A percentile compares a stretch with the other conserved stretches of the same genome.
Conservation (phyloP, 2,113 vertebrate species). For the Diadophis punctatus region DNA sequence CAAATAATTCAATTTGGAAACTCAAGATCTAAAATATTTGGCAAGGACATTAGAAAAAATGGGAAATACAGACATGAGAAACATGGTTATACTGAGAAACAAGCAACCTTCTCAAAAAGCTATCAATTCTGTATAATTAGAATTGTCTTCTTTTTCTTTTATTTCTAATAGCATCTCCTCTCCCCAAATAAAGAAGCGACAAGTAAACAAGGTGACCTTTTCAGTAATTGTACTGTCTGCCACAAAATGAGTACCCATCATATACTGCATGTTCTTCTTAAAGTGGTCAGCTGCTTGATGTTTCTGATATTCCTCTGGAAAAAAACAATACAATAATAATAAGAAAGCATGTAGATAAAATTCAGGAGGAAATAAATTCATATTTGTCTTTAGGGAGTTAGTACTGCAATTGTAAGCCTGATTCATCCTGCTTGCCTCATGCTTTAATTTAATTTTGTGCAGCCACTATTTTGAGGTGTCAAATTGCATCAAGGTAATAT, state of each 20-base stretch:
- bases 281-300: slow-evolving; percentile 55
- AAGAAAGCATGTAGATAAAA: background rate
- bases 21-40: background rate
- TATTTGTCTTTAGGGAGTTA: no score
- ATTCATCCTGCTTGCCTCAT: background rate
- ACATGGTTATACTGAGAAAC: background rate
- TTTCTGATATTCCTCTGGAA: slow-evolving; percentile 69
- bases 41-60: background rate
- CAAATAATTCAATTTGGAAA: background rate
- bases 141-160: background rate
- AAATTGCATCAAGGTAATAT: background rate
- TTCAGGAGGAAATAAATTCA: fast-evolving
- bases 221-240: slow-evolving; percentile 36
- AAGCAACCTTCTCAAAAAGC: background rate
- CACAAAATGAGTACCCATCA: slow-evolving; percentile 48
- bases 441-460: background rate
- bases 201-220: slow-evolving; percentile 33
- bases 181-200: background rate
- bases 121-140: background rate
- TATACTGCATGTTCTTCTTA: slow-evolving; percentile 63
- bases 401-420: background rate
- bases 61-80: background rate
- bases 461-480: background rate
- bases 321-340: background rate
- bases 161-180: background rate